Percentiles rank a stretch among this genome's conserved stretches.
Evolutionary conservation across 1,140 invertebrate genomes (phyloP).

Genomic region (Rhopalosiphum padi): DNA sequence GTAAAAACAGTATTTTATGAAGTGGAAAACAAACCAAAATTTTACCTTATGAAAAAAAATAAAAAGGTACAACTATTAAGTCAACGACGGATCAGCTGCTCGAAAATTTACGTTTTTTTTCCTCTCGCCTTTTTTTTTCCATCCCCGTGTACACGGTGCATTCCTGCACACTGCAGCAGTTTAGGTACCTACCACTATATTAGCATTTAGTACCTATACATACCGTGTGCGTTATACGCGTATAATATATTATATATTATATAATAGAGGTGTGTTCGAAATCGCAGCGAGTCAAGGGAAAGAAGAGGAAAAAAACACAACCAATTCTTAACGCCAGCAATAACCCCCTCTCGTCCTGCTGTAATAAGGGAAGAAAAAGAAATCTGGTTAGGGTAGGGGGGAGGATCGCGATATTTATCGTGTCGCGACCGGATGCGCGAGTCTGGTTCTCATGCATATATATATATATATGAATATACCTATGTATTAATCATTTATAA

Average conservation of each 20-base stretch:
- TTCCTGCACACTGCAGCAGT: neutral
- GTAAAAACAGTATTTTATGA: conserved; percentile 57
- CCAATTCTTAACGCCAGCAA: conserved; percentile 23
- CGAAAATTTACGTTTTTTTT: conserved; percentile 41
- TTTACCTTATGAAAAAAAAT: neutral
- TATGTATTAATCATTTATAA: neutral
- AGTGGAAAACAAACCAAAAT: conserved; percentile 58
- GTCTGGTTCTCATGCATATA: neutral
- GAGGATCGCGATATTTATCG: neutral
- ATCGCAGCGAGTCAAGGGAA: conserved; percentile 7
- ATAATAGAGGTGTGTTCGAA: conserved; percentile 42
- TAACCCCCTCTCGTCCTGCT: neutral
- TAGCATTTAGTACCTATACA: neutral
- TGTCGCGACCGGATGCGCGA: conserved; percentile 4
- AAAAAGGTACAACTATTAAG: conserved; percentile 27
- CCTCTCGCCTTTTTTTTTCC: neutral
- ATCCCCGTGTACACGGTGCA: neutral
- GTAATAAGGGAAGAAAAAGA: neutral
- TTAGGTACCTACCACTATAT: conserved; percentile 5
- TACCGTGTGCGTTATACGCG: neutral
- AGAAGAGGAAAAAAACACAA: conserved; percentile 10
- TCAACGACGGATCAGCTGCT: conserved; percentile 55
- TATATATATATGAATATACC: no score
- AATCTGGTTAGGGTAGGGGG: neutral
- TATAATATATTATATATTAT: neutral